Evolutionary conservation across 64 coral and sea anemone genomes (phyloP), one percentile per base, ranked within the genome.

Genomic region (Astreopora myriophthalma): DNA sequence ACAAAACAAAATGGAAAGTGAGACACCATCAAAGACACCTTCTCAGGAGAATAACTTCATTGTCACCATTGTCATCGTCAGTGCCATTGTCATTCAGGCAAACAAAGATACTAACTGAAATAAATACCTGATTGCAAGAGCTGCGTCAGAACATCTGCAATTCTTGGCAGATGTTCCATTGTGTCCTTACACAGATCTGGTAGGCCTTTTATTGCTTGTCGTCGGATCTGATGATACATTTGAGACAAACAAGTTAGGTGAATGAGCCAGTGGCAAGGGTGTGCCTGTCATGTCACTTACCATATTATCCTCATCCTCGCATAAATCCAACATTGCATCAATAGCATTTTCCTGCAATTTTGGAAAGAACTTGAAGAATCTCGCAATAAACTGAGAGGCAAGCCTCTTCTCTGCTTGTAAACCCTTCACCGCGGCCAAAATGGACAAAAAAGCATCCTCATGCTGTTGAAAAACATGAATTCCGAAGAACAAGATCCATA

Each of bases 321-420:
- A 99, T 32, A 99, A 76, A 64, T 99, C 97, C 49, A 99, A 19
- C 73, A 99, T 73, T 11, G 94, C 94, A 87, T 99, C 94, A 30
- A 99, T 90, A 30, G 97, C 97, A 55, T 93, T 92, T 74, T 93
- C 90, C n/a, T 99, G 97, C 3, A 93, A 39, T 78, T 99, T 95
- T 6, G 97, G 97, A 32, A 99, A 99, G 73, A 87, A 92, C 73
- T 94, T 96, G 58, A 99, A 99, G 34, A 99, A 99, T 34, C 97
- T 79, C 5, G 97, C 19, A 20, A 99, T 99, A 44, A 99, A 99
- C 26, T 92, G 84, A 0, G 97, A 93, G 5, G 94, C 97, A 36
- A 99, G 48, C 35, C 91, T 65, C 33, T 99, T 99, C 6, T 99
- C 97, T 14, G 86, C 91, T 9, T 81, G 91, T 23, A 79, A 87